Conservation (phyloP, 1,140 invertebrate species). For the Lutraria rhynchaena region DNA sequence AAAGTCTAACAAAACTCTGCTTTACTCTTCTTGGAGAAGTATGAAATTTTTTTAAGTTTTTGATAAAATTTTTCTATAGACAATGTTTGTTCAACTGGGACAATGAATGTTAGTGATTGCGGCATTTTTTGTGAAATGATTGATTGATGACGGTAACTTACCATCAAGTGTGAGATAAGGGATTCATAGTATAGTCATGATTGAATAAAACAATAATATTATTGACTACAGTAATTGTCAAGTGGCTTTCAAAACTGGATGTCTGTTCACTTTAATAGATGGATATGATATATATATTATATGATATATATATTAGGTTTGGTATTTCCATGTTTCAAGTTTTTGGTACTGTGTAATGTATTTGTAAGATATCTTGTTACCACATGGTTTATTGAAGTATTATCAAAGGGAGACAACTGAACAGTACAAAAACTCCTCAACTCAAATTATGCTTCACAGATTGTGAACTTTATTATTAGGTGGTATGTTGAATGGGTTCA, state of each 20-base stretch:
- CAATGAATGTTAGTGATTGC: conserved; percentile 15
- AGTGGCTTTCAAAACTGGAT: neutral
- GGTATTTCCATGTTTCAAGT: too few relatives aligned
- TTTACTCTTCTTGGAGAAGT: conserved; percentile 2
- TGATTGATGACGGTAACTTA: conserved; percentile 24
- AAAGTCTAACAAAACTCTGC: conserved; percentile 28
- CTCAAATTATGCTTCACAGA: too few relatives aligned
- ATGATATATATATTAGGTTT: too few relatives aligned
- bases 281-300: too few relatives aligned
- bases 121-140: conserved; percentile 18
- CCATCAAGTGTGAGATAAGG: conserved; percentile 5
- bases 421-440: too few relatives aligned
- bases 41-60: conserved; percentile 33
- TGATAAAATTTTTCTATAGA: conserved; percentile 25
- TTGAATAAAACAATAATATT: neutral
- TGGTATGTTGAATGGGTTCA: too few relatives aligned
- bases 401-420: too few relatives aligned
- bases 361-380: too few relatives aligned
- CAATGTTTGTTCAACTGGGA: neutral
- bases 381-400: too few relatives aligned
- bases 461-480: too few relatives aligned
- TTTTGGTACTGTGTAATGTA: too few relatives aligned
- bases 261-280: too few relatives aligned
- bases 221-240: neutral
- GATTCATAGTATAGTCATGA: neutral